A percentile compares a stretch with the other conserved stretches of the same genome.
Evolutionary conservation across 2,797 vertebrate genomes (phyloP).

Genomic region (Coreius guichenoti): DNA sequence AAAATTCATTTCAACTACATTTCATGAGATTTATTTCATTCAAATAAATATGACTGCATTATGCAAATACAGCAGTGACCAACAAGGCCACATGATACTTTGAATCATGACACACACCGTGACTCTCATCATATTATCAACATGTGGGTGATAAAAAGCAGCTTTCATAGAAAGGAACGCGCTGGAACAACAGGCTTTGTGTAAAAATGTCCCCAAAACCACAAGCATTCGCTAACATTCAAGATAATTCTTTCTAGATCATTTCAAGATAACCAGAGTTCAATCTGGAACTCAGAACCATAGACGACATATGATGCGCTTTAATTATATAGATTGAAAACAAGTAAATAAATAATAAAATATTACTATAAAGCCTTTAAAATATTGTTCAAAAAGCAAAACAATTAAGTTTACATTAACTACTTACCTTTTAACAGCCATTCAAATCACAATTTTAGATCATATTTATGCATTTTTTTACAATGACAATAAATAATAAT

Average conservation of each 20-base stretch:
- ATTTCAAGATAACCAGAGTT: background rate
- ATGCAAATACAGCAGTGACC: background rate
- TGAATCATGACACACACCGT: conserved; percentile 3
- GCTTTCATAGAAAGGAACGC: conserved; percentile 24
- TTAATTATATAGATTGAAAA: too few relatives aligned
- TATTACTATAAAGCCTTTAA: background rate
- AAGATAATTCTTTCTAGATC: too few relatives aligned
- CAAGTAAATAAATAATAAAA: background rate
- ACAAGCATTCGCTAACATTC: background rate
- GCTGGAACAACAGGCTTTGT: conserved; percentile 29
- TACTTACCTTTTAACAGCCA: background rate
- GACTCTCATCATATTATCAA: background rate
- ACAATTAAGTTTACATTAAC: too few relatives aligned
- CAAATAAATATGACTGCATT: background rate
- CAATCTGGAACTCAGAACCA: background rate
- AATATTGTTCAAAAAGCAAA: too few relatives aligned
- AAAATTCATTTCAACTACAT: background rate
- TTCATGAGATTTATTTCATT: background rate
- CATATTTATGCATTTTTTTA: background rate
- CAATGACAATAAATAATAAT: background rate
- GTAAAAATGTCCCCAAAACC: conserved; percentile 1
- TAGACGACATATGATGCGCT: background rate
- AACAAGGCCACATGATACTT: background rate
- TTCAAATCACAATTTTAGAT: background rate
- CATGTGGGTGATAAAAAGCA: conserved; percentile 20